phyloP scores from a whole-genome alignment of 2,888 invertebrate species.

The Itoplectis maculator region DNA sequence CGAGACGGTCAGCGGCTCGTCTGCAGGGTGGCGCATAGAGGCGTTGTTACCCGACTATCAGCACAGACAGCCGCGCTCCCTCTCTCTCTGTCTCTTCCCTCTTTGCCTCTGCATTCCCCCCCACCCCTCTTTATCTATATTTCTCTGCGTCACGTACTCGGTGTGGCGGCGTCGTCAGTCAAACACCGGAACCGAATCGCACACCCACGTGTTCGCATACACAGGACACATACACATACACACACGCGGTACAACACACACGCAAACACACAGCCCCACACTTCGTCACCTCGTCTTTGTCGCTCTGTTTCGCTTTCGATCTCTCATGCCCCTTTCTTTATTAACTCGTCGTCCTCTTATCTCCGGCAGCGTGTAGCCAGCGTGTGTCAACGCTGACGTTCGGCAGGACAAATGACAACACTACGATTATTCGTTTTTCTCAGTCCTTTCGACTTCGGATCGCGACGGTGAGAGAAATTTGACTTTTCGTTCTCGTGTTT shows the following conservation, averaged over 20 bases:
- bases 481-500: neutral
- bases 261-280: conserved; percentile 45
- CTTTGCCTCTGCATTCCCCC: no score
- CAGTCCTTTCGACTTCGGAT: neutral
- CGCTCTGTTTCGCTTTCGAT: neutral
- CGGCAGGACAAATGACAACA: conserved; percentile 1
- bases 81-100: neutral
- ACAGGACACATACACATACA: neutral
- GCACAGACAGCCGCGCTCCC: neutral
- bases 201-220: conserved; percentile 58
- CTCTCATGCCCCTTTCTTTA: conserved; percentile 9
- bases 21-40: conserved; percentile 63
- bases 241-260: no score
- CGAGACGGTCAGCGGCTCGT: conserved; percentile 66
- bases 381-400: conserved; percentile 35
- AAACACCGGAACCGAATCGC: conserved; percentile 46
- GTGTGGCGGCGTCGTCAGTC: conserved; percentile 25
- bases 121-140: conserved; percentile 1
- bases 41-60: conserved; percentile 2
- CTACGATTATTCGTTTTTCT: conserved; percentile 6
- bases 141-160: conserved; percentile 21
- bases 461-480: neutral
- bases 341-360: conserved; percentile 21
- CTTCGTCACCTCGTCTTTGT: conserved; percentile 24
- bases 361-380: conserved; percentile 5